Conservation (phyloP, 2,113 vertebrate genomes). For the Agelaius phoeniceus region DNA sequence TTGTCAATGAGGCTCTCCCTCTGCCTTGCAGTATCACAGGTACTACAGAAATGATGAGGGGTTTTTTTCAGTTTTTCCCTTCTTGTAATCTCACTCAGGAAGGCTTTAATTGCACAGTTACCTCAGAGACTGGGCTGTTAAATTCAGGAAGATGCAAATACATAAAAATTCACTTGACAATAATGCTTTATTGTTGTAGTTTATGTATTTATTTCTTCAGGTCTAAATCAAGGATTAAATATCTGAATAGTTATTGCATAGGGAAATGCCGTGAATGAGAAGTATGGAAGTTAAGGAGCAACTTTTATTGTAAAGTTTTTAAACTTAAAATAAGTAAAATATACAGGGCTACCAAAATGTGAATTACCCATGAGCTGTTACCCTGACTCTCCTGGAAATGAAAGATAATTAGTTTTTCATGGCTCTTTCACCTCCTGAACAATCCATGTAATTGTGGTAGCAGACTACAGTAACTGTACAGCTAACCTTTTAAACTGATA, state of each 20-base stretch:
- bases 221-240: background rate
- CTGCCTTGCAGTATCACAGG: background rate
- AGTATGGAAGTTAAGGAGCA: background rate
- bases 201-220: background rate
- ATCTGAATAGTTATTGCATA: background rate
- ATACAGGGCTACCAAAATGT: background rate
- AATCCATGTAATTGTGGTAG: background rate
- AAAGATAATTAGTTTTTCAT: background rate
- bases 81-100: background rate
- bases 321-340: background rate
- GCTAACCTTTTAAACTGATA: background rate
- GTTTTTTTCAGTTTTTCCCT: background rate
- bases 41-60: background rate
- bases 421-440: background rate
- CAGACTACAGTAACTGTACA: background rate
- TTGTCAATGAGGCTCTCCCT: background rate
- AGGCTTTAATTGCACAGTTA: background rate
- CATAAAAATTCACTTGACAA: background rate
- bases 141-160: background rate
- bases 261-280: background rate
- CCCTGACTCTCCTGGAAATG: background rate
- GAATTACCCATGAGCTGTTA: background rate
- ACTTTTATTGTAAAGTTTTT: background rate
- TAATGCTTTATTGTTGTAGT: background rate
- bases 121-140: background rate